phyloP scores from a whole-genome alignment of 23 tunicate genomes.

The Ascidia mentula region DNA sequence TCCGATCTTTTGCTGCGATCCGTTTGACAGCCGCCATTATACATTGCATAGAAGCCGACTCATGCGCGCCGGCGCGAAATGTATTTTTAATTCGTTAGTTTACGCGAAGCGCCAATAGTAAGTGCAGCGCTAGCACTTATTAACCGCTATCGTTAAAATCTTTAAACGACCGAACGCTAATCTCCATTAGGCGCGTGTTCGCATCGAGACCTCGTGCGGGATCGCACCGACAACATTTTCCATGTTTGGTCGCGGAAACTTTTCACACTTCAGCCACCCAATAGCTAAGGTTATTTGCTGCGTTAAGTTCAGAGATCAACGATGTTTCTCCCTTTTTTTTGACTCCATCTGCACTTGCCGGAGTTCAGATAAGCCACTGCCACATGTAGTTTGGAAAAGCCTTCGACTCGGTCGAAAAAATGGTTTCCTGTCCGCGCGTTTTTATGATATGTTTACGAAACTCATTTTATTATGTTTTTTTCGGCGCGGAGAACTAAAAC shows the following conservation, averaged over 20 bases:
- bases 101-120: neutral
- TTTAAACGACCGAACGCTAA: neutral
- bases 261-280: too few species aligned
- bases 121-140: neutral
- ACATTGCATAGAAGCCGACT: neutral
- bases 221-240: neutral
- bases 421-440: too few species aligned
- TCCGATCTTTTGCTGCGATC: neutral
- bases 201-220: neutral
- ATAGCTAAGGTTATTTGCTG: too few species aligned
- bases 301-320: too few species aligned
- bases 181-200: slow-evolving; percentile 4
- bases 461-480: too few species aligned
- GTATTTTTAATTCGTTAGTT: slow-evolving; percentile 6
- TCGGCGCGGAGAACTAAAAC: too few species aligned
- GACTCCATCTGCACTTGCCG: too few species aligned
- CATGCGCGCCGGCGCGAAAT: neutral
- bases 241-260: neutral
- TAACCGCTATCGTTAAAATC: slow-evolving; percentile 1
- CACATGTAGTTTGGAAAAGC: too few species aligned
- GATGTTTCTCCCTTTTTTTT: too few species aligned
- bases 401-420: too few species aligned
- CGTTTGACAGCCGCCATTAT: neutral
- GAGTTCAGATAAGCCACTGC: too few species aligned
- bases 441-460: too few species aligned